Conservation (phyloP, 2,113 vertebrate genomes). For the Setophaga petechia region DNA sequence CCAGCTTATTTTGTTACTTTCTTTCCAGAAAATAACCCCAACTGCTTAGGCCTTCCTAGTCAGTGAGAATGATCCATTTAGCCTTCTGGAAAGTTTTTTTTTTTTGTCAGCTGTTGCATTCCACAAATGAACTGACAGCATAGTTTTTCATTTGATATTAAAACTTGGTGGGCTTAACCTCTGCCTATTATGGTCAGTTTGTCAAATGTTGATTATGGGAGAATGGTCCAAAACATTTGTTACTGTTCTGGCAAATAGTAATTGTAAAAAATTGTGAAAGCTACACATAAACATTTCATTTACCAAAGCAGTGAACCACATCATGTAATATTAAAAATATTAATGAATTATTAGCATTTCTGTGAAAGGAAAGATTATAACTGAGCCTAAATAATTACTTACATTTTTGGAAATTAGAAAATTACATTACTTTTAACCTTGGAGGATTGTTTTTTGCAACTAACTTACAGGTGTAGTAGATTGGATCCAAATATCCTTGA, state of each 20-base stretch:
- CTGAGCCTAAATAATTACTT: neutral
- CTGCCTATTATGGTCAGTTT: neutral
- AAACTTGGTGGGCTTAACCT: neutral
- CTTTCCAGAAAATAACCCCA: neutral
- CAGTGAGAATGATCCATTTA: neutral
- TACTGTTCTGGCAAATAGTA: neutral
- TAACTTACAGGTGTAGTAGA: neutral
- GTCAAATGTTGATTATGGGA: neutral
- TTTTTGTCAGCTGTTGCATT: constrained; percentile 19
- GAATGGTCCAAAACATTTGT: constrained; percentile 24
- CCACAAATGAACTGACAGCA: neutral
- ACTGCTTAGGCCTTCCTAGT: neutral
- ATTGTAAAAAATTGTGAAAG: neutral
- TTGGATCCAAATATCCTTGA: neutral
- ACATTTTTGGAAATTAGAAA: neutral
- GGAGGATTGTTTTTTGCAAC: neutral
- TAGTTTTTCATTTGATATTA: neutral
- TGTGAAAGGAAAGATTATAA: neutral
- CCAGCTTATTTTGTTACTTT: neutral
- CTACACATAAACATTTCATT: neutral
- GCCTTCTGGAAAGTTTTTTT: neutral
- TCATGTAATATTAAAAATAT: neutral
- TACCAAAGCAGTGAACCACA: neutral
- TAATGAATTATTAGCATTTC: neutral
- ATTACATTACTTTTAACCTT: neutral